Percentiles rank a stretch among this genome's conserved stretches.
These are phyloP conservation scores for Syngnathus rostellatus DNA, from an alignment of 2,797 vertebrate species.

Conservation along the genomic window DNA sequence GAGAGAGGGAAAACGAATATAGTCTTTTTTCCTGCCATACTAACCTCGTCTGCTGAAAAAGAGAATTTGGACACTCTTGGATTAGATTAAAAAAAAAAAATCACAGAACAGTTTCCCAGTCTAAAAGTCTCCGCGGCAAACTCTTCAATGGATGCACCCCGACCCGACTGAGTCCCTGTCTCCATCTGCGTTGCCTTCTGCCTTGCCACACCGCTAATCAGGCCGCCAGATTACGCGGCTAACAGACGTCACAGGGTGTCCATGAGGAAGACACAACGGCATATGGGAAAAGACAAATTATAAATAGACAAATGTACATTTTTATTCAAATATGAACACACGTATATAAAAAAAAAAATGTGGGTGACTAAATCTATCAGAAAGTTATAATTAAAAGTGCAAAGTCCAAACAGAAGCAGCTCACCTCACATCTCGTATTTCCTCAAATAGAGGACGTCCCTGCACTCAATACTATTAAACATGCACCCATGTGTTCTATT, in stretches of 20 bases:
- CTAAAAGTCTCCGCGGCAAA: not conserved
- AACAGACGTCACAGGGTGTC: not conserved
- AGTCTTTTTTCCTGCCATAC: not conserved
- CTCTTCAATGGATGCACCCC: not conserved
- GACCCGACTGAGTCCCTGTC: not conserved
- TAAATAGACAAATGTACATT: not conserved
- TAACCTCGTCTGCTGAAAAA: not conserved
- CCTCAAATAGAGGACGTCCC: not conserved
- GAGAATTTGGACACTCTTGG: not conserved
- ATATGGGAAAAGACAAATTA: not conserved
- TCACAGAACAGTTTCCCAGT: conserved; percentile 26
- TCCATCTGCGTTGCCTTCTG: not conserved
- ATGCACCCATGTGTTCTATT: not conserved
- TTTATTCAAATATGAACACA: not conserved
- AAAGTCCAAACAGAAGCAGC: conserved; percentile 28
- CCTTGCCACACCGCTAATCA: not conserved
- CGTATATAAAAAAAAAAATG: not conserved
- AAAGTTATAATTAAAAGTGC: conserved; percentile 34
- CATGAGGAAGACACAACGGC: not conserved
- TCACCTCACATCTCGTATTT: not conserved
- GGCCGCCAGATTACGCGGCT: not conserved
- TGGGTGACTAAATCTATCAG: not conserved
- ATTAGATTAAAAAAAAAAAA: not conserved
- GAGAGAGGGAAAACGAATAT: not conserved
- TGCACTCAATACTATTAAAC: not conserved